Conservation (phyloP, 2,888 invertebrate species). For the Alsophila aescularia region DNA sequence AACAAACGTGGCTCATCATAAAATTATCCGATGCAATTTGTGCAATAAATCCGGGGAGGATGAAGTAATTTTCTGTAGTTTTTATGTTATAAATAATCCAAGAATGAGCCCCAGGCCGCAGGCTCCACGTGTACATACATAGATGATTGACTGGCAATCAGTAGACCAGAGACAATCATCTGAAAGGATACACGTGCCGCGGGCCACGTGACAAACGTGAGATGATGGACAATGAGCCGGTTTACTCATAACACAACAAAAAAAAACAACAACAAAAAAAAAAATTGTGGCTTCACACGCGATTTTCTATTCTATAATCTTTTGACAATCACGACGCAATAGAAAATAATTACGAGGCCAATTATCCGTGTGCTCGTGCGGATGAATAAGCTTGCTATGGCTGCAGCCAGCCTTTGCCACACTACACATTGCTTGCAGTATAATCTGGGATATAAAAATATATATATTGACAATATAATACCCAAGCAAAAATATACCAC, state of each 20-base stretch:
- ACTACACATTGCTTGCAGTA: background rate
- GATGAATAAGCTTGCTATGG: constrained; percentile 8
- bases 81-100: constrained; percentile 16
- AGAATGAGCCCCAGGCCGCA: constrained; percentile 8
- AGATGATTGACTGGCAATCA: constrained; percentile 71
- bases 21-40: constrained; percentile 1
- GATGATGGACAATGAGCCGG: constrained; percentile 64
- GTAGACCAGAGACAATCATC: constrained; percentile 60
- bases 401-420: background rate
- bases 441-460: background rate
- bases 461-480: background rate
- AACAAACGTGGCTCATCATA: background rate
- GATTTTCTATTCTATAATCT: constrained; percentile 80
- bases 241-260: constrained; percentile 52
- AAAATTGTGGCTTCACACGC: constrained; percentile 78
- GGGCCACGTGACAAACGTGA: constrained; percentile 73
- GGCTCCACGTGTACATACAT: constrained; percentile 54
- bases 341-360: constrained; percentile 65
- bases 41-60: background rate
- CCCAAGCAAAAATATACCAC: constrained; percentile 1
- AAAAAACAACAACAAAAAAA: constrained; percentile 70
- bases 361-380: constrained; percentile 52
- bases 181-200: constrained; percentile 62
- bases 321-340: constrained; percentile 76
- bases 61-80: background rate